These are phyloP conservation scores for Syrrhaptes paradoxus DNA, from an alignment of 2,113 vertebrate species.

Conservation along the genomic window DNA sequence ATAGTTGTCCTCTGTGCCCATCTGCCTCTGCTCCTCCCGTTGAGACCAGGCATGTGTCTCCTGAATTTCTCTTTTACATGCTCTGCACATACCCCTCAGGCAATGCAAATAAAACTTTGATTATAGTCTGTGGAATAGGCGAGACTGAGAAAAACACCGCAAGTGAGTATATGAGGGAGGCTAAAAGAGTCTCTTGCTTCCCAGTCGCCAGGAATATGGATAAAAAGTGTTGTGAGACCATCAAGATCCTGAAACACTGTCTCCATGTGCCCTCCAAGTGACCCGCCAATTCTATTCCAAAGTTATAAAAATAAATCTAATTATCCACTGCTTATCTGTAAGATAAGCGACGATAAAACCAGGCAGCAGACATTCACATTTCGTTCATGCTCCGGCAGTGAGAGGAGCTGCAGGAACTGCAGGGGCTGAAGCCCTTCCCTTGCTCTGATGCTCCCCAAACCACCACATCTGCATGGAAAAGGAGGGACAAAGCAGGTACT, in stretches of 20 bases:
- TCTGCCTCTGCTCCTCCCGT: not conserved
- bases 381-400: rapidly evolving
- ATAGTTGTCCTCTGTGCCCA: not conserved
- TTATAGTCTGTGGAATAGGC: not conserved
- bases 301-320: not conserved
- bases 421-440: not conserved
- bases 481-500: not conserved
- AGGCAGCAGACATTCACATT: not conserved
- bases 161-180: not conserved
- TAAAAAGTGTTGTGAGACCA: not conserved
- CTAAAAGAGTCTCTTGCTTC: not conserved
- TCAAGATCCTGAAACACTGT: rapidly evolving
- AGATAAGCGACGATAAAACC: not conserved
- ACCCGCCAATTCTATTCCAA: not conserved
- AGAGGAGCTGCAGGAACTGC: not conserved
- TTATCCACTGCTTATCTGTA: not conserved
- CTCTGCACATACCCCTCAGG: not conserved
- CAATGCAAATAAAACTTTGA: not conserved
- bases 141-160: not conserved
- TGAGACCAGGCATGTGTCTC: not conserved
- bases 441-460: not conserved
- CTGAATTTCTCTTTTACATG: not conserved
- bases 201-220: not conserved
- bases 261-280: not conserved
- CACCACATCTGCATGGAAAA: rapidly evolving